Percentiles rank a stretch among this genome's conserved stretches.
Conservation (phyloP, 2,797 vertebrate genomes). For the Psittacula derbiana region DNA sequence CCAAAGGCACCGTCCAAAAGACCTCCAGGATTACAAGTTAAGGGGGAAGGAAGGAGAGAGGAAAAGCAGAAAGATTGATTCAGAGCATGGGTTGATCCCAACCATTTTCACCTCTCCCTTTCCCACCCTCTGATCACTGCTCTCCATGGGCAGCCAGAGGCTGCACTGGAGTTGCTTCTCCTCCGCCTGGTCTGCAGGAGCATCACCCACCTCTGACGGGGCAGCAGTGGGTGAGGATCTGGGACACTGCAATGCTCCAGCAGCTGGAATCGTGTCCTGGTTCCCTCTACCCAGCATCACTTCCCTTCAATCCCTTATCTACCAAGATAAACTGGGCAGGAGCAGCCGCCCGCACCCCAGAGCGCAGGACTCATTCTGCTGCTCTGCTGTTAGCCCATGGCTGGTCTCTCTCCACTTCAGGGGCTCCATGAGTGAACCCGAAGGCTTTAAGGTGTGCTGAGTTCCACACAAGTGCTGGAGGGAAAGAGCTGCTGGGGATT, state of each 20-base stretch:
- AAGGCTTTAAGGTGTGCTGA: not conserved
- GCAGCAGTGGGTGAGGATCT: not conserved
- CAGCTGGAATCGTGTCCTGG: not conserved
- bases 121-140: not conserved
- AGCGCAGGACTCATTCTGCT: not conserved
- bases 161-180: not conserved
- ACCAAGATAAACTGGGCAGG: too few species aligned
- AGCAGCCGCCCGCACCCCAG: not conserved
- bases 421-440: fast-evolving
- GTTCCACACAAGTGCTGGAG: not conserved
- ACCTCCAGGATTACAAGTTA: fast-evolving
- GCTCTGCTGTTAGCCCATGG: not conserved
- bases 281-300: not conserved
- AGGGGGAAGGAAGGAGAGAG: not conserved
- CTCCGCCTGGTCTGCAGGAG: fast-evolving
- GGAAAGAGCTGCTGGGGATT: not conserved
- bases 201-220: not conserved
- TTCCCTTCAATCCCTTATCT: not conserved
- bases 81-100: not conserved
- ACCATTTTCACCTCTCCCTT: fast-evolving
- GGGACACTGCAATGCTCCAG: not conserved
- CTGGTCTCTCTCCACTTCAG: not conserved
- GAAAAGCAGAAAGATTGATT: not conserved
- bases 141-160: not conserved
- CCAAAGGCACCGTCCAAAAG: not conserved